A percentile compares a stretch with the other conserved stretches of the same genome.
Conservation (phyloP, 2,888 invertebrate species). For the Tachina lurida region DNA sequence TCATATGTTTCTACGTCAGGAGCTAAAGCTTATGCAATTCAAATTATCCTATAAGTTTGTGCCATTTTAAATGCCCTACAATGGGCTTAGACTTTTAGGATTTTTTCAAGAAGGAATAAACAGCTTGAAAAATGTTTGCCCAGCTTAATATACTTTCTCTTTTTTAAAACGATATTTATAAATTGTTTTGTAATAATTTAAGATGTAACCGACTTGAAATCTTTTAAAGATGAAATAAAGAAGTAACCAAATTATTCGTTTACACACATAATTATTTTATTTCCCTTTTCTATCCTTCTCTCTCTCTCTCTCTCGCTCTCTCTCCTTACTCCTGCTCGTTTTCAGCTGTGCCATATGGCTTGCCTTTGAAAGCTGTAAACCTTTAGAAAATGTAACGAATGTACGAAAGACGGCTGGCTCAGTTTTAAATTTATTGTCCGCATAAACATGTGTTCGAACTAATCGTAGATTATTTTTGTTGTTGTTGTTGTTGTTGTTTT, state of each 20-base stretch:
- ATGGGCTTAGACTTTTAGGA: not conserved
- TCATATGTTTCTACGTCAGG: slow-evolving; percentile 52
- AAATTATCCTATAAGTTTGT: slow-evolving; percentile 46
- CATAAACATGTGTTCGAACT: slow-evolving; percentile 70
- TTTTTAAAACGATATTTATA: no score
- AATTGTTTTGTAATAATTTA: no score
- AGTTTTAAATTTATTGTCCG: slow-evolving; percentile 67
- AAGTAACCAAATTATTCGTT: slow-evolving; percentile 11
- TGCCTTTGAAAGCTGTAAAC: slow-evolving; percentile 42
- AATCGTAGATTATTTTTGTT: slow-evolving; percentile 65
- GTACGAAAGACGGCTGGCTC: slow-evolving; percentile 63
- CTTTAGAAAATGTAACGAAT: slow-evolving; percentile 44
- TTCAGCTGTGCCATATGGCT: not conserved
- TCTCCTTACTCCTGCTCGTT: no score
- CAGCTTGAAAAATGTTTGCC: not conserved
- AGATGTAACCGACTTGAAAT: no score
- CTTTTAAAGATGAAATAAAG: no score
- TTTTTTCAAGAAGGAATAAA: not conserved
- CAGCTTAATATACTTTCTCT: no score
- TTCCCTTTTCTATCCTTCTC: not conserved
- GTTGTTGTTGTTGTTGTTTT: slow-evolving; percentile 35
- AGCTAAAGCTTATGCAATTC: slow-evolving; percentile 59
- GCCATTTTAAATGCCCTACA: not conserved
- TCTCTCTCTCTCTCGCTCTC: not conserved
- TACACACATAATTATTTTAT: not conserved